Conservation (phyloP, 37 sponge, comb jelly and placozoan species). For the Axinella damicornis region DNA sequence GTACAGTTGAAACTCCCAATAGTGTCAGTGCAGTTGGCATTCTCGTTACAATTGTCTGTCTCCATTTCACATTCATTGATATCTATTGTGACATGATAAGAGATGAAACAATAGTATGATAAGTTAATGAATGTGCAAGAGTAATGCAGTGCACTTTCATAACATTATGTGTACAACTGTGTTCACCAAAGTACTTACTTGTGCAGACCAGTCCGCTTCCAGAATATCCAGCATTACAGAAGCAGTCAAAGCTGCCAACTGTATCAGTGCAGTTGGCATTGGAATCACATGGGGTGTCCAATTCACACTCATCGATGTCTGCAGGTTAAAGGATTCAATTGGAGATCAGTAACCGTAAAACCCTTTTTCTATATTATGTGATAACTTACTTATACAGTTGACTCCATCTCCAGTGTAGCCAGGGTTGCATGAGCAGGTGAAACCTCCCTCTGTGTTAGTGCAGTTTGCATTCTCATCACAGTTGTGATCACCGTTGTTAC, state of each 20-base stretch:
- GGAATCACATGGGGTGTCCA: background rate
- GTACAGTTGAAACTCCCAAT: slow-evolving; percentile 16
- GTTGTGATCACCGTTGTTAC: background rate
- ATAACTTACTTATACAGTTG: background rate
- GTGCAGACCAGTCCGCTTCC: background rate
- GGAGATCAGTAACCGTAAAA: background rate
- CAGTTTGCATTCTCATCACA: slow-evolving; percentile 4
- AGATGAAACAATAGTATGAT: background rate
- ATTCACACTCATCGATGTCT: slow-evolving; percentile 51
- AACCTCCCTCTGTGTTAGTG: slow-evolving; percentile 33
- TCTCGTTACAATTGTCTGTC: background rate
- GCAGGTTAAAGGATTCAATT: background rate
- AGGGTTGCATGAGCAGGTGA: background rate
- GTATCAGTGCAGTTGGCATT: slow-evolving; percentile 19
- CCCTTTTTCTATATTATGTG: too few relatives aligned
- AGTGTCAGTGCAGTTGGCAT: slow-evolving; percentile 4
- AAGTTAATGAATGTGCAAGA: background rate
- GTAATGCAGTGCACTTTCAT: background rate
- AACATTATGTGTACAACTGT: background rate
- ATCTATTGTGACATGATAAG: background rate
- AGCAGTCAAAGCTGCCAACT: slow-evolving; percentile 35
- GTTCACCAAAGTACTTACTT: background rate
- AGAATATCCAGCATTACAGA: slow-evolving; percentile 5
- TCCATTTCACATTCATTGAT: background rate
- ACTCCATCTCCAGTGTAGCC: background rate